These are phyloP conservation scores for Epistrophe grossulariae DNA, from an alignment of 2,888 invertebrate species.

Conservation along the genomic window DNA sequence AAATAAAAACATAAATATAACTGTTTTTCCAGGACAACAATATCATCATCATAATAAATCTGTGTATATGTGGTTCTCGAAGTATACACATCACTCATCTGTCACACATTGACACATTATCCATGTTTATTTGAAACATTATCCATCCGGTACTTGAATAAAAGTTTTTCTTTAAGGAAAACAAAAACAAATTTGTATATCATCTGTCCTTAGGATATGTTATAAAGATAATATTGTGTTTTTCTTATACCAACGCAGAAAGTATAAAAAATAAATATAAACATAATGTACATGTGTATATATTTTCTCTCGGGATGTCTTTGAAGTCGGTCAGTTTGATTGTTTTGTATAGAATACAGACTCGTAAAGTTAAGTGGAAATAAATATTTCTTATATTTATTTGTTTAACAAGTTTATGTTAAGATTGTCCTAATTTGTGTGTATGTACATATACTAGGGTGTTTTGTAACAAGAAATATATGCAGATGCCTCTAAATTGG, in stretches of 20 bases:
- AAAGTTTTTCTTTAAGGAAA: conserved; percentile 16
- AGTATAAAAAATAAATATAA: not conserved
- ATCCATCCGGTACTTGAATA: conserved; percentile 41
- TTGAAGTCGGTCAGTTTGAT: conserved; percentile 8
- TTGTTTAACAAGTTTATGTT: not conserved
- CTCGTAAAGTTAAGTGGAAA: not conserved
- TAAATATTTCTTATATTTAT: not conserved
- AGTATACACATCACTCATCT: conserved; percentile 38
- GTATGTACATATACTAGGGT: too few species aligned
- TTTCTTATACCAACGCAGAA: conserved; percentile 13
- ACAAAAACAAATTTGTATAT: not conserved
- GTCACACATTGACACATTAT: conserved; percentile 61
- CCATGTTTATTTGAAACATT: conserved; percentile 51
- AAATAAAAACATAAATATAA: not conserved
- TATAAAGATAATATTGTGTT: conserved; percentile 27
- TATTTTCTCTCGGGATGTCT: not conserved
- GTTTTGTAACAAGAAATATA: too few species aligned
- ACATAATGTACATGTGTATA: too few species aligned
- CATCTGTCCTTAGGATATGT: conserved; percentile 46
- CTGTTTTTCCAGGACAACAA: conserved; percentile 41
- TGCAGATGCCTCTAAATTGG: too few species aligned
- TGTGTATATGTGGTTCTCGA: conserved; percentile 25
- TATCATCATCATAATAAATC: conserved; percentile 36
- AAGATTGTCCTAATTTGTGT: too few species aligned
- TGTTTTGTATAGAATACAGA: not conserved